These are phyloP conservation scores for Anadara kagoshimensis DNA, from an alignment of 1,140 invertebrate species.

Conservation along the genomic window DNA sequence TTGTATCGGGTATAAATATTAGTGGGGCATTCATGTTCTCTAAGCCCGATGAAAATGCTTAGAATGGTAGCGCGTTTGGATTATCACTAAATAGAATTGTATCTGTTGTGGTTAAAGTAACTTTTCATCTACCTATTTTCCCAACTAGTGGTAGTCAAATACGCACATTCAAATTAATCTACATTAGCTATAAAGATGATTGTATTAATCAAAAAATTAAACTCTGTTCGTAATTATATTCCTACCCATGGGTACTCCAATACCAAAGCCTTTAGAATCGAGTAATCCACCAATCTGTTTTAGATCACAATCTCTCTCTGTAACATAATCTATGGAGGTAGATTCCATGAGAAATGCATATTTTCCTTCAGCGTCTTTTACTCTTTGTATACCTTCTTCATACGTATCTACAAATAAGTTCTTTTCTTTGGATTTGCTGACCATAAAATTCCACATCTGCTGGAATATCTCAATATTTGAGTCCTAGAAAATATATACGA, in stretches of 20 bases:
- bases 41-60: too few species aligned
- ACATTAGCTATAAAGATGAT: too few species aligned
- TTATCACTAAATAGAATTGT: too few species aligned
- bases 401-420: constrained; percentile 57
- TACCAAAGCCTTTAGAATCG: constrained; percentile 89
- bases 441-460: constrained; percentile 98
- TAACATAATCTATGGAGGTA: constrained; percentile 93
- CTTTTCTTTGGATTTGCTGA: constrained; percentile 72
- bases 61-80: too few species aligned
- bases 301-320: constrained; percentile 93
- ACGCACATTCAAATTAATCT: too few species aligned
- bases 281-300: constrained; percentile 97
- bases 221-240: too few species aligned
- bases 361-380: constrained; percentile 82
- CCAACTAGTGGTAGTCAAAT: too few species aligned
- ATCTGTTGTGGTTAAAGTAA: too few species aligned
- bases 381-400: constrained; percentile 64
- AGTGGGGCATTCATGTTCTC: too few species aligned
- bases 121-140: too few species aligned
- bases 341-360: constrained; percentile 99
- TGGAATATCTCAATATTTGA: constrained; percentile 93
- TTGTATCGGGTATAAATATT: too few species aligned
- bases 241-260: constrained; percentile 77
- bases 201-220: too few species aligned
- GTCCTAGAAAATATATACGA: constrained; percentile 78